Percentiles rank a stretch among this genome's conserved stretches.
These are phyloP conservation scores for Periophthalmus modestus DNA, from an alignment of 2,113 vertebrate genomes.

Conservation along the genomic window DNA sequence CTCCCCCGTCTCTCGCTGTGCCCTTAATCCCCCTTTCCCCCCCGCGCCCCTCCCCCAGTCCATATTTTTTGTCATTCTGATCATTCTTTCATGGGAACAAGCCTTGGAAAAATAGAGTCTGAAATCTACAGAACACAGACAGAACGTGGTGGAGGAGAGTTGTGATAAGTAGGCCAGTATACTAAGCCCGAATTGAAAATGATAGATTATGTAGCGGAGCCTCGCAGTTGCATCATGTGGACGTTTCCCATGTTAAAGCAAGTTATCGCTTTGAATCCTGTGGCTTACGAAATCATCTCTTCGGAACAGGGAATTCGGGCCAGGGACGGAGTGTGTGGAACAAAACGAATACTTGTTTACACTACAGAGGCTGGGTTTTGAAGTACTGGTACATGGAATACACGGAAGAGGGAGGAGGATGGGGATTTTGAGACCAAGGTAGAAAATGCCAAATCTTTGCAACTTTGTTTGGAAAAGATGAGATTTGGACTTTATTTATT, in stretches of 20 bases:
- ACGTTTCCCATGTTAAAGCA: conserved; percentile 22
- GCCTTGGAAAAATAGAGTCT: conserved; percentile 15
- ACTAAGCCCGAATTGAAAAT: conserved; percentile 24
- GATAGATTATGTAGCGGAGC: conserved; percentile 19
- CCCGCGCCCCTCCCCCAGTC: conserved; percentile 14
- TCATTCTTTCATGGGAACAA: conserved; percentile 28
- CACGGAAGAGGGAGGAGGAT: neutral
- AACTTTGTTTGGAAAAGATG: neutral
- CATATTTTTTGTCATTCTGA: neutral
- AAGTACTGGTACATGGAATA: neutral
- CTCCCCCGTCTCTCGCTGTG: conserved; percentile 21
- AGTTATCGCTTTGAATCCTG: conserved; percentile 23
- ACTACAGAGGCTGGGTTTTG: neutral
- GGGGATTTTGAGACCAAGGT: neutral
- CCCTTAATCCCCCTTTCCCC: conserved; percentile 35
- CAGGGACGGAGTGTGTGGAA: neutral
- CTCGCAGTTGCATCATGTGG: conserved; percentile 27
- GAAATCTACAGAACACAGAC: neutral
- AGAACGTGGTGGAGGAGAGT: conserved; percentile 10
- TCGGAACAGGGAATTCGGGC: conserved; percentile 8
- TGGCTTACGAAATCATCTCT: conserved; percentile 14
- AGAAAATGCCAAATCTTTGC: neutral
- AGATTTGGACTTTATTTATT: neutral
- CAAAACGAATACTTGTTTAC: conserved; percentile 8
- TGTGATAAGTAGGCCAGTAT: conserved; percentile 14